phyloP scores from a whole-genome alignment of 2,888 invertebrate genomes.

The Andrena dorsata region DNA sequence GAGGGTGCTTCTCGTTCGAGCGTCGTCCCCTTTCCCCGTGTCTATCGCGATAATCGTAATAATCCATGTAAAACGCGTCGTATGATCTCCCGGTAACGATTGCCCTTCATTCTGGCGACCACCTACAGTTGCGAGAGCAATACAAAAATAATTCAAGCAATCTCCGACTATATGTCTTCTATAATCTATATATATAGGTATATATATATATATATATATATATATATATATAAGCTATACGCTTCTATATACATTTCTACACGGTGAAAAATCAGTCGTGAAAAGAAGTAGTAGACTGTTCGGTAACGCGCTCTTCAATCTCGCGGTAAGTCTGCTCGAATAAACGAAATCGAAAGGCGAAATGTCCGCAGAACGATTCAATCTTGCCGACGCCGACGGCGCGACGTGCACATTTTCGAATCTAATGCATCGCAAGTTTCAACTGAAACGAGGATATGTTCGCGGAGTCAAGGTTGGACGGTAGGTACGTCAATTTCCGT shows the following conservation, averaged over 20 bases:
- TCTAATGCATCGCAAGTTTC: constrained; percentile 32
- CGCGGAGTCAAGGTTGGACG: constrained; percentile 3
- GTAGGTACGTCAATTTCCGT: constrained; percentile 27
- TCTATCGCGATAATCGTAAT: neutral
- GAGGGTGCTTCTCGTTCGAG: neutral
- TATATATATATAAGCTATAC: too few relatives aligned
- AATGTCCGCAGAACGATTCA: constrained; percentile 42
- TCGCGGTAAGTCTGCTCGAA: constrained; percentile 22
- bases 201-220: too few relatives aligned
- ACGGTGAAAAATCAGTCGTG: neutral
- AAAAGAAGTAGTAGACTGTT: neutral
- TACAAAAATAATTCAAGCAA: neutral
- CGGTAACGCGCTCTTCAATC: constrained; percentile 31
- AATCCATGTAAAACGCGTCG: constrained; percentile 4
- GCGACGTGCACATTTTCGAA: constrained; percentile 31
- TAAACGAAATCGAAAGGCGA: constrained; percentile 50
- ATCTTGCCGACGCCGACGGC: constrained; percentile 13
- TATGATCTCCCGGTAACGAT: neutral
- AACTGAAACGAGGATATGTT: constrained; percentile 6
- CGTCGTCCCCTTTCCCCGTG: too few relatives aligned
- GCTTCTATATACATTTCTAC: neutral
- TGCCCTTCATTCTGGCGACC: neutral
- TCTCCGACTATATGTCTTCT: neutral
- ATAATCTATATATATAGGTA: too few relatives aligned
- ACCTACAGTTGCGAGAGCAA: neutral